Evolutionary conservation across 1,140 invertebrate genomes (phyloP), one percentile per base, ranked within the genome.

Genomic region (Drosophila nigromelanica): DNA sequence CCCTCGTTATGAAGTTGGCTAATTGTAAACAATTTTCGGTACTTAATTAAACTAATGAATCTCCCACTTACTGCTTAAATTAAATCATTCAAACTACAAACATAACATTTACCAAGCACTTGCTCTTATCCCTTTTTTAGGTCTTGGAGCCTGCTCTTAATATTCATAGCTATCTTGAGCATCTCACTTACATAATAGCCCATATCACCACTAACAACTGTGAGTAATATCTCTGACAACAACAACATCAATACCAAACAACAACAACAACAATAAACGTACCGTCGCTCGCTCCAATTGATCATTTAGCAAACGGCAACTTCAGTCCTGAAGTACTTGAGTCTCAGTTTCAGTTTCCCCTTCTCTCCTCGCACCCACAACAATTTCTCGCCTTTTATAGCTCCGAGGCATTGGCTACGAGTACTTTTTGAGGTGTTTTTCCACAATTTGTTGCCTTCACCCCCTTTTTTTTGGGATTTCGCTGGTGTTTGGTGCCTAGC

Each of bases 201-300:
- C 72, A 76, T 72, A 85, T 77, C 73, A 45, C 14, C 15, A 21
- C 8, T 27, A 63, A 6, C 14, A 61, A 67, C 52, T 58, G 66
- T 81, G 82, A 86, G 58, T 86, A 78, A 81, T 87, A 86, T 71
- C 50, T 64, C 50, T 52, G 48, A n/a, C 37, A 58, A 15, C 39
- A 51, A 24, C 52, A 59, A 63, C 64, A 61, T n/a, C n/a, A n/a
- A n/a, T n/a, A n/a, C n/a, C n/a, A n/a, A n/a, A 54, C 58, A 51
- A 50, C 45, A 64, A 66, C 58, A 66, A 59, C 39, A 70, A 61
- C 42, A 51, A 45, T 59, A 86, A 86, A 87, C 78, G 71, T 85
- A 74, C 81, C 74, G 56, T 54, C 62, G 87, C 78, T 90, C 81
- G 87, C 81, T 74, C 63, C 87, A 79, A 90, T 90, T 87, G 87